phyloP scores from a whole-genome alignment of 2,113 vertebrate genomes.

The Ancistrus triradiatus region DNA sequence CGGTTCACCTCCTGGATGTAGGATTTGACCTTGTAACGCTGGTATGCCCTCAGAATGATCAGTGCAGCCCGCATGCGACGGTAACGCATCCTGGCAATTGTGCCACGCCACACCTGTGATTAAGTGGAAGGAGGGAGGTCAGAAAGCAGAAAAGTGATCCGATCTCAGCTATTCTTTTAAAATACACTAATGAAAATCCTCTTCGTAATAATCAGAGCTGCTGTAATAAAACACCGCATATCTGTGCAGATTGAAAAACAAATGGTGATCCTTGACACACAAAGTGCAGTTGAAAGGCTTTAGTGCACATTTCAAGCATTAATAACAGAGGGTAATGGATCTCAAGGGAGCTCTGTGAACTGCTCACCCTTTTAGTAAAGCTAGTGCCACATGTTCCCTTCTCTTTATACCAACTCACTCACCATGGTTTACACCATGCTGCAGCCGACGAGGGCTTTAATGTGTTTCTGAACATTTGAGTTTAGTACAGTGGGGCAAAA shows the following conservation, averaged over 20 bases:
- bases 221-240: neutral
- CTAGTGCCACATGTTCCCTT: slow-evolving; percentile 53
- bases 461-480: too few relatives aligned
- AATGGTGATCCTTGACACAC: slow-evolving; percentile 32
- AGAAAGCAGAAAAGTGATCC: neutral
- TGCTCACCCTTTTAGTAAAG: slow-evolving; percentile 47
- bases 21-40: slow-evolving; percentile 86
- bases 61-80: slow-evolving; percentile 81
- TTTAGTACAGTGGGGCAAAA: too few relatives aligned
- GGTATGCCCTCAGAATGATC: slow-evolving; percentile 77
- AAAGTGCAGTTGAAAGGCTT: slow-evolving; percentile 46
- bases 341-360: slow-evolving; percentile 52
- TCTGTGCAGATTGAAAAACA: neutral
- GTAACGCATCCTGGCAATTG: slow-evolving; percentile 84
- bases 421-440: neutral
- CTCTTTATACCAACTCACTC: slow-evolving; percentile 32
- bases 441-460: slow-evolving; percentile 13
- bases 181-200: neutral
- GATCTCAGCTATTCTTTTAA: neutral
- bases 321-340: slow-evolving; percentile 61
- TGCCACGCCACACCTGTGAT: slow-evolving; percentile 88
- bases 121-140: neutral
- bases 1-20: slow-evolving; percentile 82
- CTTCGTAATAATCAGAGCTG: neutral
- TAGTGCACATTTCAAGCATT: slow-evolving; percentile 47